Evolutionary conservation across 92 coral and sea anemone species (phyloP).

Genomic region (Zoanthus sociatus): DNA sequence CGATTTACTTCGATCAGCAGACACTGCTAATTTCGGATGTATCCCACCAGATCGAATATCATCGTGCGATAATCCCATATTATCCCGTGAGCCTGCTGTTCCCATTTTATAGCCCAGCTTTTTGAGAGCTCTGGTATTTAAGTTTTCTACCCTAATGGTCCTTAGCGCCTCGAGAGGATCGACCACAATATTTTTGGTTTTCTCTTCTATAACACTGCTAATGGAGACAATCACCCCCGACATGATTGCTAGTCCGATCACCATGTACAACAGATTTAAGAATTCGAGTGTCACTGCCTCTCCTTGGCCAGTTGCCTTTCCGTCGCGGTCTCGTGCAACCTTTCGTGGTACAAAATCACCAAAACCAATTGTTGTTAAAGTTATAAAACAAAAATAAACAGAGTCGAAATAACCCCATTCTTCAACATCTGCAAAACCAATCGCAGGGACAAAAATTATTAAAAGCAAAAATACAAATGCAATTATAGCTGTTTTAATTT

Average conservation of each 20-base stretch:
- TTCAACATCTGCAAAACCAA: conserved; percentile 72
- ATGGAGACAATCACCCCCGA: conserved; percentile 98
- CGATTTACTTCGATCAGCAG: conserved; percentile 72
- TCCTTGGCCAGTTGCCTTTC: not conserved
- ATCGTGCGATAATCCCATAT: conserved; percentile 55
- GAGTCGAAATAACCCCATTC: conserved; percentile 83
- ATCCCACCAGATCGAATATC: conserved; percentile 52
- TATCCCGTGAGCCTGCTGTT: conserved; percentile 22
- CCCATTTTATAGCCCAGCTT: conserved; percentile 92
- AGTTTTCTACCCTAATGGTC: conserved; percentile 81
- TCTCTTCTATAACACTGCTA: conserved; percentile 96
- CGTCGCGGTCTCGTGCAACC: conserved; percentile 11
- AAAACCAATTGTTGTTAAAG: conserved; percentile 93
- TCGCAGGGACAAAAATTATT: conserved; percentile 86
- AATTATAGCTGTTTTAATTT: conserved; percentile 87
- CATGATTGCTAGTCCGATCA: conserved; percentile 96
- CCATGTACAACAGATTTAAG: conserved; percentile 91
- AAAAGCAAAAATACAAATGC: conserved; percentile 82
- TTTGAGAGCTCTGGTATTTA: conserved; percentile 89
- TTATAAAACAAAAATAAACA: conserved; percentile 92
- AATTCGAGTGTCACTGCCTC: conserved; percentile 77
- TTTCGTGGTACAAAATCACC: conserved; percentile 91
- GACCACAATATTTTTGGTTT: conserved; percentile 85
- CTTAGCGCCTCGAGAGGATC: conserved; percentile 94
- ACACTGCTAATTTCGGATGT: conserved; percentile 69